Evolutionary conservation across 2,888 invertebrate genomes (phyloP), one percentile per base, ranked within the genome.

Genomic region (Agrotis segetum): DNA sequence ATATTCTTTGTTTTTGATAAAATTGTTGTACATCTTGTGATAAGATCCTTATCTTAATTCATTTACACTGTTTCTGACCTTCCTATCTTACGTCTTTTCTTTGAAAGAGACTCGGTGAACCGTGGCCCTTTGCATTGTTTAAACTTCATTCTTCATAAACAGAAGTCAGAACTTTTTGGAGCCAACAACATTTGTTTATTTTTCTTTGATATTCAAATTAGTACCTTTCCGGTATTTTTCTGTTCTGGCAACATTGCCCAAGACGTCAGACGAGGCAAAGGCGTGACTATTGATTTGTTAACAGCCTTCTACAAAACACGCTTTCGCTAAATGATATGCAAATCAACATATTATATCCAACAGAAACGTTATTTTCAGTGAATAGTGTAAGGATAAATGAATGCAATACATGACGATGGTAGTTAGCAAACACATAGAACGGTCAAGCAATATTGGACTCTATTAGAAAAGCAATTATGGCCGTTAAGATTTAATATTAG

Each of bases 291-390:
- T 80, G 84, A 89, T 89, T 87, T 79, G 76, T 85, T 85, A 87
- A 87, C 85, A 90, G 76, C 92, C 93, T 94, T 93, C 91, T 84
- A 79, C 74, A 83, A 79, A 88, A 90, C 93, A 93, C 92, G 93
- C 88, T 91, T 91, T 92, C 87, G 90, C 90, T 92, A 91, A 93
- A 90, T 83, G 84, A 85, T 88, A 88, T 88, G 88, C 87, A 88
- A 92, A 93, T 90, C 68, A 71, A 74, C 69, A 78, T 34, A 74
- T 53, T 34, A 74, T 53, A 75, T 69, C 60, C 53, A 70, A 77
- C 64, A 74, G 46, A 69, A 69, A 63, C 61, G 58, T 47, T 78
- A 83, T 79, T 79, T 74, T 73, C 67, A 77, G 76, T 69, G 72
- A 76, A 82, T 72, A 79, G 69, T 67, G 71, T 81, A 71, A 78